phyloP scores from a whole-genome alignment of 2,113 vertebrate genomes.

The Murina feae region DNA sequence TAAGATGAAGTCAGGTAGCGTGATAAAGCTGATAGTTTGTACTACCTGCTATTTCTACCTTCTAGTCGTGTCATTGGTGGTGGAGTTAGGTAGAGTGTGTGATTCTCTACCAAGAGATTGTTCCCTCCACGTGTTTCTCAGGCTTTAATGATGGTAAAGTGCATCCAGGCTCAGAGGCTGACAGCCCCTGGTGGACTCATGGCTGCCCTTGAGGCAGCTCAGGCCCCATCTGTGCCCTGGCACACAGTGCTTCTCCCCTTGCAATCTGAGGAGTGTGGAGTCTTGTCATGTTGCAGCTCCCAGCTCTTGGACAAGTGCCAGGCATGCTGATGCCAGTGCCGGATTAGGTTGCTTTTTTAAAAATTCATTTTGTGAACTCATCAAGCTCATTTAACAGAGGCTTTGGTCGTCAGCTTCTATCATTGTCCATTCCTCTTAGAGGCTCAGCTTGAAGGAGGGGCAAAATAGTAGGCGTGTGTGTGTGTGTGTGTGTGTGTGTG shows the following conservation, averaged over 20 bases:
- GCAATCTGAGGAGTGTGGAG: constrained; percentile 51
- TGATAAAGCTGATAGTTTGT: background rate
- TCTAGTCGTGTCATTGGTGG: background rate
- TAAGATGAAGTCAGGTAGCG: background rate
- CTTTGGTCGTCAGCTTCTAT: constrained; percentile 51
- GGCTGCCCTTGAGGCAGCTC: constrained; percentile 56
- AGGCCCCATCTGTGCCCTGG: constrained; percentile 58
- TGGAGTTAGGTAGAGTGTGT: background rate
- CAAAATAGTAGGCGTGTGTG: background rate
- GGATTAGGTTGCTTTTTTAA: constrained; percentile 70
- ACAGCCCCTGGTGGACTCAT: background rate
- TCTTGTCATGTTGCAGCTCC: constrained; percentile 53
- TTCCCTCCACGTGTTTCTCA: constrained; percentile 43
- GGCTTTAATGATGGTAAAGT: constrained; percentile 55
- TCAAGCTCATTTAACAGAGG: constrained; percentile 61
- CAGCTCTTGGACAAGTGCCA: constrained; percentile 62
- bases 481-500: too few relatives aligned
- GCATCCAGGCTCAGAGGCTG: constrained; percentile 22
- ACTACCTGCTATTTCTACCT: background rate
- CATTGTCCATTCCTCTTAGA: constrained; percentile 16
- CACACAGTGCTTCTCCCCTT: constrained; percentile 38
- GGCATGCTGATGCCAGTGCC: constrained; percentile 59
- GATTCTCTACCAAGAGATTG: background rate
- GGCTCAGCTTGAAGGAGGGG: background rate
- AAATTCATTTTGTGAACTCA: constrained; percentile 74